Base-by-base conservation (phyloP, 2,113 vertebrate genomes). In the Fregata magnificens region DNA sequence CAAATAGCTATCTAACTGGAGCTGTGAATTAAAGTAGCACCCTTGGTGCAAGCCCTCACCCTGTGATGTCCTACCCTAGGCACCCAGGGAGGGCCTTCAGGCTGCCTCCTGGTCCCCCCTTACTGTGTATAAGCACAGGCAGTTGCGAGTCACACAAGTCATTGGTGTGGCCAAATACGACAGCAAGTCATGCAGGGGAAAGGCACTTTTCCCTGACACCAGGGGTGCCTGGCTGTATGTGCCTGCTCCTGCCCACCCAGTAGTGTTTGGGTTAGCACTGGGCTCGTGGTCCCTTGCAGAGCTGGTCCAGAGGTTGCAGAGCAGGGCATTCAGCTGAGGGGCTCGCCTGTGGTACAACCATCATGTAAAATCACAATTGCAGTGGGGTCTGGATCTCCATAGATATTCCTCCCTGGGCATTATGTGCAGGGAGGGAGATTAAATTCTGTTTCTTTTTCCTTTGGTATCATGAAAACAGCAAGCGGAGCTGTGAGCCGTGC, bases 311-410 rank as follows among this genome's bases (percentile, higher is more conserved):
- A 32, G 11, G 49, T 1, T 49, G 38, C 36, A 47, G 58, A 62
- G 31, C 42, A 58, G 26, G 21, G 34, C 13, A 19, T 8, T 38
- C 32, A 56, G 17, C 44, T 49, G 56, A 13, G 26, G 49, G 55
- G 20, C 36, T 50, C 28, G 11, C 40, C 32, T 55, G 20, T 4
- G 5, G 53, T 7, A 24, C 20, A 45, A 12, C 26, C 26, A 7
- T 40, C 3, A 0, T 1, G 10, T 29, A 18, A 66, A 25, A 25
- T 16, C 29, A n/a, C 36, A n/a, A 8, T 5, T 76, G 74, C 71
- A 77, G 44, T 5, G 9, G 4, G 22, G 5, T 31, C 40, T 83
- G 4, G 0, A 11, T 25, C 34, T 73, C 65, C 17, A 20, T 0
- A 83, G 29, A 8, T 42, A 31, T 28, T 59, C 11, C 31, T 74